These are phyloP conservation scores for Pseudomyrmex cubaensis DNA, from an alignment of 1,140 invertebrate genomes.

Conservation along the genomic window DNA sequence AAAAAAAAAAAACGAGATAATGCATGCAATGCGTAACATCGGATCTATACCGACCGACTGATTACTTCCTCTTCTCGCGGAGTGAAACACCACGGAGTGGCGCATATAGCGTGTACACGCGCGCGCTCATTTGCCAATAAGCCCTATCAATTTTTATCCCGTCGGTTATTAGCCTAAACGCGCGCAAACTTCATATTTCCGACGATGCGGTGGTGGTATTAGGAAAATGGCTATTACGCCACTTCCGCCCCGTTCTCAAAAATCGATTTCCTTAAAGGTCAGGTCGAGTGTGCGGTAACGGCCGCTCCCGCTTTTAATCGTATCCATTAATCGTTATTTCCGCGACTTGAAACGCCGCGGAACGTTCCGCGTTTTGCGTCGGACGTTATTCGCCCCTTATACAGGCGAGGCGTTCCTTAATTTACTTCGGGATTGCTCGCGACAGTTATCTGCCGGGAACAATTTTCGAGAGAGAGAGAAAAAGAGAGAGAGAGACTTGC, in stretches of 20 bases:
- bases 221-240: conserved; percentile 13
- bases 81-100: background rate
- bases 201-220: background rate
- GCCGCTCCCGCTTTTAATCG: conserved; percentile 42
- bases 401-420: conserved; percentile 42
- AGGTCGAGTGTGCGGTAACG: background rate
- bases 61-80: background rate
- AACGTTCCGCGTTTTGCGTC: background rate
- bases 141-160: conserved; percentile 43
- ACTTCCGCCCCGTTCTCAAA: conserved; percentile 13
- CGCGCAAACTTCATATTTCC: conserved; percentile 30
- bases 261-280: conserved; percentile 39
- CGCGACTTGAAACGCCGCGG: conserved; percentile 12
- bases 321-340: conserved; percentile 51
- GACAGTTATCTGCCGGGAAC: conserved; percentile 30
- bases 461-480: background rate
- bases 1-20: background rate
- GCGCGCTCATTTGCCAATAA: background rate
- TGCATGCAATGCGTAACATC: conserved; percentile 10
- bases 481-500: background rate
- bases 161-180: background rate
- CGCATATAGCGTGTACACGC: background rate
- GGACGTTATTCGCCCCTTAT: conserved; percentile 19
- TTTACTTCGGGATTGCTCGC: conserved; percentile 33
- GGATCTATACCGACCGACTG: background rate